phyloP scores from a whole-genome alignment of 2,888 invertebrate genomes.

The Drosophila eohydei region DNA sequence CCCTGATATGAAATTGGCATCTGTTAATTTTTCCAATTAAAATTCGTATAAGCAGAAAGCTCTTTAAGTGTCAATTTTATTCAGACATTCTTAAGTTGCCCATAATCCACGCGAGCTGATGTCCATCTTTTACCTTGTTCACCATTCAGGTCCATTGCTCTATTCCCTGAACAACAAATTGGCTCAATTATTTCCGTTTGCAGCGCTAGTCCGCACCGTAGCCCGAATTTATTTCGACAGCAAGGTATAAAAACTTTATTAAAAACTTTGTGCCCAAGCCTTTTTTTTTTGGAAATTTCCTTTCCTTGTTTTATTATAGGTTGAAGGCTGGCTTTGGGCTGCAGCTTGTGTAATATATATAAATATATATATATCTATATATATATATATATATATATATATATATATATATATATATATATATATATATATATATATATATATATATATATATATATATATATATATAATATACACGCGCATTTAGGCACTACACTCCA shows the following conservation, averaged over 20 bases:
- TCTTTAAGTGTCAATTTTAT: conserved; percentile 12
- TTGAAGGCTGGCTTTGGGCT: conserved; percentile 40
- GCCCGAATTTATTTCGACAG: conserved; percentile 24
- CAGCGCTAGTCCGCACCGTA: conserved; percentile 19
- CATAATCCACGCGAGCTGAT: conserved; percentile 3
- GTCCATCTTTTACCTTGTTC: conserved; percentile 1
- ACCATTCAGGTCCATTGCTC: conserved; percentile 36
- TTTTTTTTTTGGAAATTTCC: conserved; percentile 42
- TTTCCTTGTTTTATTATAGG: conserved; percentile 48
- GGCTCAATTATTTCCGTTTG: conserved; percentile 72
- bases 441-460: conserved; percentile 43
- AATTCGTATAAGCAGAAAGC: neutral
- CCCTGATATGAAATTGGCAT: neutral
- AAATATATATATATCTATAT: conserved; percentile 48
- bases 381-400: conserved; percentile 16
- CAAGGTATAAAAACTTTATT: conserved; percentile 78
- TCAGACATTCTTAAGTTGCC: neutral
- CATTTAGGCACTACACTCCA: conserved; percentile 70
- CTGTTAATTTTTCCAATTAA: neutral
- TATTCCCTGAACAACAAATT: conserved; percentile 72
- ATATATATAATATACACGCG: conserved; percentile 71
- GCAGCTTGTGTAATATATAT: conserved; percentile 13
- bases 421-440: conserved; percentile 53
- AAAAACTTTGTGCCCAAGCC: conserved; percentile 77
- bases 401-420: conserved; percentile 11